Base-by-base conservation (phyloP, 2,888 invertebrate species). In the Apomyelois bistriatella region DNA sequence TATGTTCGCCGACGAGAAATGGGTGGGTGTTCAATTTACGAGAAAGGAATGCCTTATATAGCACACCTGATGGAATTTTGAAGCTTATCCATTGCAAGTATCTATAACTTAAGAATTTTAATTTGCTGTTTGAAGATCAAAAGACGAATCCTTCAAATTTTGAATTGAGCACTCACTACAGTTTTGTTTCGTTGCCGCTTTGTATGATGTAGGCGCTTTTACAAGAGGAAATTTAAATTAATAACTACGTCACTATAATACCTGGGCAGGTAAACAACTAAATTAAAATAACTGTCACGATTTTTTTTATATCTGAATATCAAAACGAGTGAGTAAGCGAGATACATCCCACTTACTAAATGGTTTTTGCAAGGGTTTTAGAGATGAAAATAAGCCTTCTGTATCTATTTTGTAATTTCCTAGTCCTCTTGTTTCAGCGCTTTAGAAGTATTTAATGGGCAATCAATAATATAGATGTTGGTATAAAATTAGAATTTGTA, bases 21-120 rank as follows among this genome's bases (percentile, higher is more conserved):
- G 85, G 90, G 90, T 90, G 89, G 85, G 90, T 89, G 89, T 85
- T 89, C 87, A 87, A 85, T 80, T 84, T 82, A 74, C 79, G 79
- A 76, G 75, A 83, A 84, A 84, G 84, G 85, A 85, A 79, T 79
- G 74, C 70, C 64, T 52, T 46, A 48, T 57, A 52, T 15, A 36
- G 41, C 42, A 51, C 53, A 53, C 70, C 81, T 85, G 85, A 83
- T 60, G 54, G 63, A 17, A 28, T 13, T 13, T 60, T 53, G 56
- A 53, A 62, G 74, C 74, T 78, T 79, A 48, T 58, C 48, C 47
- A 53, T 48, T 56, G 65, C 67, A 58, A 64, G 59, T 59, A 53
- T 41, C 9, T 32, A 32, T 32, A 32, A 22, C 51, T 51, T 55
- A 54, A 48, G 49, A 37, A 53, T 64, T 71, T 70, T 72, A 35